Conservation (phyloP, 2,113 vertebrate species). For the Oceanodroma tethys region DNA sequence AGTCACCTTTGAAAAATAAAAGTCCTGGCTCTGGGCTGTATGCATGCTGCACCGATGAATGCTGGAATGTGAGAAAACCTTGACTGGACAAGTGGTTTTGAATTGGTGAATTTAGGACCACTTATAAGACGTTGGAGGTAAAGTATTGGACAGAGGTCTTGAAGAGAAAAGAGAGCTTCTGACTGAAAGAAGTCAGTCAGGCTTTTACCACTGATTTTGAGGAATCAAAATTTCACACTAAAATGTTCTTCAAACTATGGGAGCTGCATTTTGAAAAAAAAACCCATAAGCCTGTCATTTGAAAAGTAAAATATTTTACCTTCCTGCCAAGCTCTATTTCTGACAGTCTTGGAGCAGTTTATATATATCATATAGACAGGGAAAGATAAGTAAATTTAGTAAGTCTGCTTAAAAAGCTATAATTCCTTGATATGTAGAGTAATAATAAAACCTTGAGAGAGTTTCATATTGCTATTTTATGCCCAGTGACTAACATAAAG, state of each 20-base stretch:
- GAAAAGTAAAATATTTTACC: conserved; percentile 6
- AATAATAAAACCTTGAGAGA: background rate
- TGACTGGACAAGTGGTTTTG: background rate
- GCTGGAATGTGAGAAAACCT: background rate
- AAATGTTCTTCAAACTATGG: background rate
- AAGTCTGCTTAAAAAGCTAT: background rate
- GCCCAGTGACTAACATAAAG: background rate
- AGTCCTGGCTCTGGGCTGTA: background rate
- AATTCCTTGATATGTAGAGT: background rate
- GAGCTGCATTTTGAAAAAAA: background rate
- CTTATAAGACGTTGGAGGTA: background rate
- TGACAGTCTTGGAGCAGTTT: background rate
- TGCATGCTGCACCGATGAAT: background rate
- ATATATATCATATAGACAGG: background rate
- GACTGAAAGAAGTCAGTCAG: background rate
- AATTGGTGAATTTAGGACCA: background rate
- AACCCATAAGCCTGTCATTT: background rate
- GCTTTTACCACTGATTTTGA: background rate
- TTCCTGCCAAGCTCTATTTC: background rate
- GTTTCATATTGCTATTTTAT: conserved; percentile 2
- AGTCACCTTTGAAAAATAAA: background rate
- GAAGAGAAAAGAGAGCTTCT: background rate
- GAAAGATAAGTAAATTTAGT: background rate
- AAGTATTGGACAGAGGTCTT: background rate
- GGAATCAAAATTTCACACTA: background rate